phyloP scores from a whole-genome alignment of 2,888 invertebrate species.

The Gandaritis pyraliata region DNA sequence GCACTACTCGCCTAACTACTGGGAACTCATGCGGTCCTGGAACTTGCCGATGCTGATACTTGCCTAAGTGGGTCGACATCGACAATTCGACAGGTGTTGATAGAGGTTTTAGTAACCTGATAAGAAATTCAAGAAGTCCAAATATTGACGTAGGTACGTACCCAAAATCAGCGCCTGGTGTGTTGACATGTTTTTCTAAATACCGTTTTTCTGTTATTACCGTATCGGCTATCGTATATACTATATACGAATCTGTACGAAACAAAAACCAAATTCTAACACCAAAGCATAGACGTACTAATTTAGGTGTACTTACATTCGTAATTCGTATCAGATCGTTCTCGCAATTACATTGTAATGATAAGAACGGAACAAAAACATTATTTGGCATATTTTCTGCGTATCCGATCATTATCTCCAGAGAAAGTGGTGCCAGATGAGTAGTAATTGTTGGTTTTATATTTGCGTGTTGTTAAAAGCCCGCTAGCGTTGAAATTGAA shows the following conservation, averaged over 20 bases:
- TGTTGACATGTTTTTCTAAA: background rate
- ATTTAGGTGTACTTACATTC: background rate
- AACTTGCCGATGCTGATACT: slow-evolving; percentile 18
- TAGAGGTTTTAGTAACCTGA: slow-evolving; percentile 17
- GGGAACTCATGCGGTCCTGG: slow-evolving; percentile 40
- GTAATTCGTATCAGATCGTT: slow-evolving; percentile 17
- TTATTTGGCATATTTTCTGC: slow-evolving; percentile 37
- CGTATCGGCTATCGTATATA: too few species aligned
- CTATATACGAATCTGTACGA: too few species aligned
- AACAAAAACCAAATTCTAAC: background rate
- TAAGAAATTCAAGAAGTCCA: slow-evolving; percentile 4
- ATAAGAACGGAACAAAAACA: slow-evolving; percentile 30
- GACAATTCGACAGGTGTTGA: slow-evolving; percentile 24
- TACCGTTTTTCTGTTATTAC: too few species aligned
- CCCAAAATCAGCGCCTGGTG: background rate
- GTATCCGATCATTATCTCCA: slow-evolving; percentile 42
- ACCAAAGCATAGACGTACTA: background rate
- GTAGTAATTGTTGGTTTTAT: slow-evolving; percentile 36
- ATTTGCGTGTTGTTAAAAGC: slow-evolving; percentile 24
- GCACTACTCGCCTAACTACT: slow-evolving; percentile 38
- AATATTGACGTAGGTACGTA: background rate
- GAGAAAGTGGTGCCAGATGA: slow-evolving; percentile 42
- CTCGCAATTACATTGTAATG: slow-evolving; percentile 26
- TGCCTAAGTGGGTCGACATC: slow-evolving; percentile 19
- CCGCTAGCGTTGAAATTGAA: slow-evolving; percentile 8